Conservation (phyloP, 2,797 vertebrate species). For the Okamejei kenojei region DNA sequence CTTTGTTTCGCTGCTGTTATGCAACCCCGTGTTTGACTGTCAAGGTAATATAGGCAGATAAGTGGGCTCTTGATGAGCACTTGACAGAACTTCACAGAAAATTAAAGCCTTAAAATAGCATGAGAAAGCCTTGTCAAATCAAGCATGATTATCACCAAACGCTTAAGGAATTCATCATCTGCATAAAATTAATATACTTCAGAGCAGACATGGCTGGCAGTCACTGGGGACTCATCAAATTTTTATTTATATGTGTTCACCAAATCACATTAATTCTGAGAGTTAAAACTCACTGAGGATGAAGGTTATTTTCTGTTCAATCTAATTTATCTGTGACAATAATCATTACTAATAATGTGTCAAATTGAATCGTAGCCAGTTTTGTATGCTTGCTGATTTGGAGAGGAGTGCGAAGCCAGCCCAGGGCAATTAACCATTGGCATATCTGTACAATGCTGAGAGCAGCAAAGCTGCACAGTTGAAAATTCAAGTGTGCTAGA, state of each 20-base stretch:
- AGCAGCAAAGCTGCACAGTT: constrained; percentile 53
- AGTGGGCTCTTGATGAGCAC: constrained; percentile 73
- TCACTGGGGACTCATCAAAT: constrained; percentile 70
- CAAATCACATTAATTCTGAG: constrained; percentile 75
- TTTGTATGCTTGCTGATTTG: constrained; percentile 64
- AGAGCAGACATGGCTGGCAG: constrained; percentile 61
- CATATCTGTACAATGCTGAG: constrained; percentile 54
- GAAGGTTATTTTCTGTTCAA: constrained; percentile 75
- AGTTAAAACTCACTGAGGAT: constrained; percentile 73
- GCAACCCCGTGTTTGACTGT: constrained; percentile 67
- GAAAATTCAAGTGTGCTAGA: constrained; percentile 59
- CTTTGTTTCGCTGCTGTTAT: constrained; percentile 54
- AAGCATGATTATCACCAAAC: constrained; percentile 73
- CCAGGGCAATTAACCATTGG: constrained; percentile 59
- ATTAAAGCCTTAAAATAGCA: constrained; percentile 75
- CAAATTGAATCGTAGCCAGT: constrained; percentile 70
- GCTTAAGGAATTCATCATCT: constrained; percentile 75
- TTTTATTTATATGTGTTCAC: constrained; percentile 76
- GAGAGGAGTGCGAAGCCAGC: constrained; percentile 60
- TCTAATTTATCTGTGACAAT: constrained; percentile 76
- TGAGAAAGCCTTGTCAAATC: constrained; percentile 78
- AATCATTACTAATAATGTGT: constrained; percentile 74
- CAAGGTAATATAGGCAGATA: constrained; percentile 68
- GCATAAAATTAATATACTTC: constrained; percentile 77
- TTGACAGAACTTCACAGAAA: constrained; percentile 80